Percentiles rank a stretch among this genome's conserved stretches.
phyloP scores from a whole-genome alignment of 2,113 vertebrate species.

The Enhydra lutris region DNA sequence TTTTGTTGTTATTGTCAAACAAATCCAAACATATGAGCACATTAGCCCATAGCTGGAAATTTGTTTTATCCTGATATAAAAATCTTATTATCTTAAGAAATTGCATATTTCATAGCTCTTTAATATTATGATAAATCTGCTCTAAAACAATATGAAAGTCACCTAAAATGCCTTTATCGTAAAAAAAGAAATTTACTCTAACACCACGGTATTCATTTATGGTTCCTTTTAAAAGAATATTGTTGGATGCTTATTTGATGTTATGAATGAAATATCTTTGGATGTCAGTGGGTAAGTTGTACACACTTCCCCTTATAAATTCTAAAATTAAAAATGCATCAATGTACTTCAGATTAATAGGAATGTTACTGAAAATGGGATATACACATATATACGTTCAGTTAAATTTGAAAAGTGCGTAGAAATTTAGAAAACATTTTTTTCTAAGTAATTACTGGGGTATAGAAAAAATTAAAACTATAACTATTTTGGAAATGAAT shows the following conservation, averaged over 20 bases:
- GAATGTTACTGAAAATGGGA: background rate
- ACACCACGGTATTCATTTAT: background rate
- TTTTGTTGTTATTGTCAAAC: background rate
- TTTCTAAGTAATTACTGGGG: background rate
- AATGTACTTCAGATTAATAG: background rate
- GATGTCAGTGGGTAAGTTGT: background rate
- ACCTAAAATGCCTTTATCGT: background rate
- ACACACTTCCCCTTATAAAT: background rate
- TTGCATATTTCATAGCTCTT: background rate
- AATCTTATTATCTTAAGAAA: slow-evolving; percentile 1
- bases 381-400: background rate
- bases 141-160: background rate
- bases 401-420: background rate
- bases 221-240: background rate
- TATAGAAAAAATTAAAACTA: background rate
- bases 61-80: background rate
- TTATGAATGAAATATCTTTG: background rate
- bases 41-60: background rate
- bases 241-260: background rate
- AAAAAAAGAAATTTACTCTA: background rate
- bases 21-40: background rate
- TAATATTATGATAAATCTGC: background rate
- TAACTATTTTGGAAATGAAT: background rate
- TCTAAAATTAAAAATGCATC: background rate
- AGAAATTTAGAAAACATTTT: background rate